These are phyloP conservation scores for Bombus impatiens DNA, from an alignment of 1,140 invertebrate genomes.

Conservation along the genomic window DNA sequence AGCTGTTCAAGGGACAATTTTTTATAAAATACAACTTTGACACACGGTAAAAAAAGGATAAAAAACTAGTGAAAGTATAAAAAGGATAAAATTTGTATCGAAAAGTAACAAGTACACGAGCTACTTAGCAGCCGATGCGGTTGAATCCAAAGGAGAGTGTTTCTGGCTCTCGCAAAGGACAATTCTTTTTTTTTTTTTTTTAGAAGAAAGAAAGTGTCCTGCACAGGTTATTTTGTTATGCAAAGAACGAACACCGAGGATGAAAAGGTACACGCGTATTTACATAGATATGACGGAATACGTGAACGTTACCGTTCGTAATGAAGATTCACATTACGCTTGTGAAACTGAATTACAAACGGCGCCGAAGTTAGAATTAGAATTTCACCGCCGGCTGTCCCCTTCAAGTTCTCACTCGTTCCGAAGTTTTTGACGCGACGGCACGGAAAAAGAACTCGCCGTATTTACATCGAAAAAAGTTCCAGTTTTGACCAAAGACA, in stretches of 20 bases:
- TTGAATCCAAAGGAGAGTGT: no score
- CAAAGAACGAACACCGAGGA: conserved; percentile 16
- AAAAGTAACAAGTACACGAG: neutral
- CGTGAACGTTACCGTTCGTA: conserved; percentile 27
- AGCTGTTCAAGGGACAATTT: neutral
- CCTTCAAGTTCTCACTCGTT: neutral
- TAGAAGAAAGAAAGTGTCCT: no score
- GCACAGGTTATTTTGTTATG: conserved; percentile 18
- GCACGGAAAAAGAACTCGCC: conserved; percentile 10
- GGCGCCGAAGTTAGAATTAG: conserved; percentile 45
- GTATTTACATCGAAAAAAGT: conserved; percentile 26
- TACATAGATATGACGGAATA: conserved; percentile 36
- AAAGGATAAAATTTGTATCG: neutral
- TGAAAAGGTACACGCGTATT: conserved; percentile 27
- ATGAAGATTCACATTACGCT: conserved; percentile 34
- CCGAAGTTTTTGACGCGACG: conserved; percentile 29
- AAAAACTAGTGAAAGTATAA: no score
- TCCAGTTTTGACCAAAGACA: neutral
- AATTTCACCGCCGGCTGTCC: neutral
- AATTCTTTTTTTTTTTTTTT: no score
- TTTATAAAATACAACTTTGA: neutral
- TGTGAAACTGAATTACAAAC: conserved; percentile 50
- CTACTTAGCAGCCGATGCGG: neutral
- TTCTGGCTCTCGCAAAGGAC: no score
- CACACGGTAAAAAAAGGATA: neutral